These are phyloP conservation scores for Carettochelys insculpta DNA, from an alignment of 2,113 vertebrate genomes.

Conservation along the genomic window DNA sequence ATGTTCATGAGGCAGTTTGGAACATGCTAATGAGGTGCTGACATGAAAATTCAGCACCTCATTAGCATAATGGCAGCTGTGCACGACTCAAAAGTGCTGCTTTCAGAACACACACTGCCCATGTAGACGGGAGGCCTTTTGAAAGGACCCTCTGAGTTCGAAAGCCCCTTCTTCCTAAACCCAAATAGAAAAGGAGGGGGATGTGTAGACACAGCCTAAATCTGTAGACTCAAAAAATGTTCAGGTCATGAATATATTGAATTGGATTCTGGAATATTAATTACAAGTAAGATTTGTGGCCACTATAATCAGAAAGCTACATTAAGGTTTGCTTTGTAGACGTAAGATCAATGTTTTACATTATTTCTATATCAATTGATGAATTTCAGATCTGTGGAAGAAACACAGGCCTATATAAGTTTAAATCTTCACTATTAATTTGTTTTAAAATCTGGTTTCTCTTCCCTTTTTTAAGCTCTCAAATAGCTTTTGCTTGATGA, in stretches of 20 bases:
- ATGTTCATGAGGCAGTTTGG: no score
- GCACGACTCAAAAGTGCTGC: no score
- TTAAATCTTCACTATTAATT: background rate
- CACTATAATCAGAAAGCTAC: background rate
- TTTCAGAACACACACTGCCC: no score
- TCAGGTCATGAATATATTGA: background rate
- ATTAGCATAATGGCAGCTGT: no score
- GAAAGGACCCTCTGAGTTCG: no score
- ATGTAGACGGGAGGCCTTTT: no score
- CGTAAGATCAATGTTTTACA: constrained; percentile 38
- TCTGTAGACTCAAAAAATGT: background rate
- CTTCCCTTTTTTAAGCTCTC: constrained; percentile 4
- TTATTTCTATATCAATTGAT: constrained; percentile 14
- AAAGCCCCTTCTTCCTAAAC: no score
- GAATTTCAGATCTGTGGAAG: constrained; percentile 16
- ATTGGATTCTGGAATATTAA: constrained; percentile 32
- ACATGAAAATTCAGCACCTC: no score
- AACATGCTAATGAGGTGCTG: no score
- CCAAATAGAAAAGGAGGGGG: no score
- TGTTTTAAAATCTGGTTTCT: constrained; percentile 20
- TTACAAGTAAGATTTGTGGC: background rate
- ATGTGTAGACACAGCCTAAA: no score
- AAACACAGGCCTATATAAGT: constrained; percentile 15
- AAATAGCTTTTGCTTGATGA: background rate
- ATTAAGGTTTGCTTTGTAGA: background rate